These are phyloP conservation scores for Tenebrosternarchus preto DNA, from an alignment of 2,113 vertebrate genomes.

Conservation along the genomic window DNA sequence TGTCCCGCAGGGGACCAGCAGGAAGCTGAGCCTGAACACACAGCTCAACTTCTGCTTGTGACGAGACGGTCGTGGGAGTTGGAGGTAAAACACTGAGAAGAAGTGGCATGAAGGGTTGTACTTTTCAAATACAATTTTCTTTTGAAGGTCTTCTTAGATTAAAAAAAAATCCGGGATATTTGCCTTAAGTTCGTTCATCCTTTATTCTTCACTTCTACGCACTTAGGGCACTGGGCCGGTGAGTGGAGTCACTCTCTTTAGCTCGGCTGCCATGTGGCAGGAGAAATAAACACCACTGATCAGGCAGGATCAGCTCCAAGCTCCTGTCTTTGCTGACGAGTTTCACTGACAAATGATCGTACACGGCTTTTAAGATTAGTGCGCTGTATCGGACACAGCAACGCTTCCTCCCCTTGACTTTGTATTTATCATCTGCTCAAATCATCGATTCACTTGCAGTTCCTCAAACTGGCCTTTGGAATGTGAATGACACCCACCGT, in stretches of 20 bases:
- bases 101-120: no score
- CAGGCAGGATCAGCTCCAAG: slow-evolving; percentile 20
- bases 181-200: neutral
- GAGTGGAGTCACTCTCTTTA: neutral
- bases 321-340: slow-evolving; percentile 24
- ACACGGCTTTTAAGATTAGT: slow-evolving; percentile 35
- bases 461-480: neutral
- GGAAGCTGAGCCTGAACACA: neutral
- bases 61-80: neutral
- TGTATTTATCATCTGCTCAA: slow-evolving; percentile 40
- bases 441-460: slow-evolving; percentile 40
- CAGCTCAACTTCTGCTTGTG: neutral
- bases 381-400: neutral
- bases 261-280: neutral
- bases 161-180: no score
- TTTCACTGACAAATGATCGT: slow-evolving; percentile 20
- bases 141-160: no score
- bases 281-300: slow-evolving; percentile 12
- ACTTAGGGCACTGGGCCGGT: no score
- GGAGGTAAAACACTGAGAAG: no score
- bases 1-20: neutral
- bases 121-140: no score
- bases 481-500: slow-evolving; percentile 8
- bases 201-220: neutral
- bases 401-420: slow-evolving; percentile 14